Evolutionary conservation across 2,113 vertebrate species (phyloP).

Genomic region (Toxostoma redivivum): DNA sequence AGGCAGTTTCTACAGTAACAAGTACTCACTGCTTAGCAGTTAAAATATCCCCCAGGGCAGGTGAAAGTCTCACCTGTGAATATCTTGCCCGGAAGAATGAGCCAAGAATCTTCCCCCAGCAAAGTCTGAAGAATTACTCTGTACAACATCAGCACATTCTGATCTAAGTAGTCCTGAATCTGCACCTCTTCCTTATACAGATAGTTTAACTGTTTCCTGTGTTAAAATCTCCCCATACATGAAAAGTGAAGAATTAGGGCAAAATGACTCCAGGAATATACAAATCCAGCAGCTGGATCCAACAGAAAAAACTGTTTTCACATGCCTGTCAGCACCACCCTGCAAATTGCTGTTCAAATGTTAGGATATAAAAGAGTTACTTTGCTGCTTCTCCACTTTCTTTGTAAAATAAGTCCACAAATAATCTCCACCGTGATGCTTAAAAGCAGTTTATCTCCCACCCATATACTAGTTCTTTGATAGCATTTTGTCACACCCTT

Average conservation of each 20-base stretch:
- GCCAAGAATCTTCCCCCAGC: not conserved
- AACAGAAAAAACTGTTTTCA: not conserved
- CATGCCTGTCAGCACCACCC: not conserved
- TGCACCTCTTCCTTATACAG: not conserved
- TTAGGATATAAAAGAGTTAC: not conserved
- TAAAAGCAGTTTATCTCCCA: slow-evolving; percentile 44
- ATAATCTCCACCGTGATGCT: not conserved
- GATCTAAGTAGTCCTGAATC: not conserved
- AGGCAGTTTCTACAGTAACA: not conserved
- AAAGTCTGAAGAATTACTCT: not conserved
- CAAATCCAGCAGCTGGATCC: not conserved
- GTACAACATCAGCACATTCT: not conserved
- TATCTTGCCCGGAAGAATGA: not conserved
- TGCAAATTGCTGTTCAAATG: not conserved
- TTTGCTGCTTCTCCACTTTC: not conserved
- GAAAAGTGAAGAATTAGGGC: not conserved
- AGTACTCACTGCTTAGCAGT: not conserved
- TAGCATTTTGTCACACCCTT: slow-evolving; percentile 31
- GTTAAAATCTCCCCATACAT: not conserved
- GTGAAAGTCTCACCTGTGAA: not conserved
- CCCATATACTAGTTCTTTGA: slow-evolving; percentile 1
- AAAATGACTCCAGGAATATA: not conserved
- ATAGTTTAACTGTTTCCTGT: not conserved
- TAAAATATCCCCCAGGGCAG: not conserved
- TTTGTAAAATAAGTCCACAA: slow-evolving; percentile 11